Evolutionary conservation across 2,797 vertebrate species (phyloP), one percentile per base, ranked within the genome.

Genomic region (Synanceia verrucosa): DNA sequence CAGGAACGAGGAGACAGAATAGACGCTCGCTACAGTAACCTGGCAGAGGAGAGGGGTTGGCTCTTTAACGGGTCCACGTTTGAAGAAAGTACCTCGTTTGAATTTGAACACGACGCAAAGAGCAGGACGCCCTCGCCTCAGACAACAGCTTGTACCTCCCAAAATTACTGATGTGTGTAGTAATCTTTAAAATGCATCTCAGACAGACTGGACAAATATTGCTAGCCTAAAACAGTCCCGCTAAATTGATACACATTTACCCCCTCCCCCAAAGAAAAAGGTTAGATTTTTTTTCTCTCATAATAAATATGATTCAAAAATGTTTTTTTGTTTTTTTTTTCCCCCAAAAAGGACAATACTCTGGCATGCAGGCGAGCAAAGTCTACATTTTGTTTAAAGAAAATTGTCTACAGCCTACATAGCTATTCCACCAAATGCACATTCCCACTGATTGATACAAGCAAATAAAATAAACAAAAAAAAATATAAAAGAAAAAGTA

Each of bases 371-470:
- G 88, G 93, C 88, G 89, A 94, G 93, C 93, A 92, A 92, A 87
- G 88, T 92, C 88, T 88, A 91, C 75, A 87, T 80, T 86, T 41
- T 80, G 78, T 83, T 70, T 12, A 62, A 85, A 82, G 83, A 86
- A 89, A 86, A 88, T 74, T 51, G 73, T 84, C 92, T 94, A 94
- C 88, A 94, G 88, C 87, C 91, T 94, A 94, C 94, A 89, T 82
- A 92, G 88, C 95, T 97, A 97, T 83, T 94, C 80, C 95, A 97
- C 95, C 92, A 95, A 95, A 97, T 97, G 97, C 97, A 98, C 96
- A 94, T 95, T 95, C 96, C 96, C 97, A 96, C 95, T 97, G 97
- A 98, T 97, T 97, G 97, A 97, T 96, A 97, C 95, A 95, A 97
- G 96, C 94, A 93, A 94, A 87, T 83, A 70, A 83, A 88, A 70